Evolutionary conservation across 2,888 invertebrate genomes (phyloP).

Genomic region (Chrysopilus asiliformis): DNA sequence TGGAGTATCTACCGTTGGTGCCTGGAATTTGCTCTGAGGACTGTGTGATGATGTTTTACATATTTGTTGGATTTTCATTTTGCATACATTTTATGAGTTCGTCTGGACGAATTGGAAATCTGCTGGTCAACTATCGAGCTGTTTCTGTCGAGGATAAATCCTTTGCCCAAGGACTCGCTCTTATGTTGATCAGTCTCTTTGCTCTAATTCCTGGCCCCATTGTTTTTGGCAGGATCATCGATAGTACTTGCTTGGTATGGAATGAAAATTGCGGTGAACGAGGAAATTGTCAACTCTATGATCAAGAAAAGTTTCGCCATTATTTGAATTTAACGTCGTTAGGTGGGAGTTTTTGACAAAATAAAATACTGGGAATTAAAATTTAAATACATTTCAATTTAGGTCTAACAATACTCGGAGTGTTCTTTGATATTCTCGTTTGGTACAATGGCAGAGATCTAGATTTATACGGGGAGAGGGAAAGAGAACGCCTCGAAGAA

Average conservation of each 20-base stretch:
- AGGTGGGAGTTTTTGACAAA: slow-evolving; percentile 28
- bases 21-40: slow-evolving; percentile 38
- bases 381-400: slow-evolving; percentile 16
- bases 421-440: slow-evolving; percentile 45
- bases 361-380: not conserved
- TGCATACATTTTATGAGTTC: slow-evolving; percentile 46
- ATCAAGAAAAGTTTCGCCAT: slow-evolving; percentile 44
- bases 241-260: slow-evolving; percentile 54
- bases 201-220: slow-evolving; percentile 58
- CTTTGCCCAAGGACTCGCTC: slow-evolving; percentile 47
- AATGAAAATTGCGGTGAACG: slow-evolving; percentile 45
- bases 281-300: slow-evolving; percentile 55
- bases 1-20: slow-evolving; percentile 17
- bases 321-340: slow-evolving; percentile 43
- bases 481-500: slow-evolving; percentile 12
- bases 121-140: slow-evolving; percentile 50
- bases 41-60: slow-evolving; percentile 38
- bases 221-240: slow-evolving; percentile 48
- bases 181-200: slow-evolving; percentile 47
- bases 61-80: slow-evolving; percentile 39
- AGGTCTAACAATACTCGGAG: slow-evolving; percentile 44
- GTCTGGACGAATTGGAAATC: slow-evolving; percentile 51
- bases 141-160: slow-evolving; percentile 49
- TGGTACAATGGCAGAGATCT: slow-evolving; percentile 46
- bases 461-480: slow-evolving; percentile 42